Evolutionary conservation across 2,797 vertebrate genomes (phyloP).

Genomic region (Otus scops): DNA sequence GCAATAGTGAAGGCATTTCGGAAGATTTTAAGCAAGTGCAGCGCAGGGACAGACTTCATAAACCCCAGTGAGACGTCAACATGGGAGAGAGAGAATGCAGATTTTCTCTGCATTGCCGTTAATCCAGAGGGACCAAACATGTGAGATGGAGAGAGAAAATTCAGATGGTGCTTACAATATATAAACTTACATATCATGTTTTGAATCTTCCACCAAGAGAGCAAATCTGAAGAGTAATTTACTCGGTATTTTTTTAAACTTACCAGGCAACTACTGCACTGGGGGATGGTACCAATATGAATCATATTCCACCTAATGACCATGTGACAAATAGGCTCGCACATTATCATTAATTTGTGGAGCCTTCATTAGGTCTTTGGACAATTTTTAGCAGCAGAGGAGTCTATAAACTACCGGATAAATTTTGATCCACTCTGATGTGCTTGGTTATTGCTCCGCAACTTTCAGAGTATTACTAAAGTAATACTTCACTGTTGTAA

Average conservation of each 20-base stretch:
- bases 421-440: not conserved
- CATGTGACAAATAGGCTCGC: not conserved
- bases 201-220: not conserved
- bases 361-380: not conserved
- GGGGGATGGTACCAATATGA: not conserved
- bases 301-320: not conserved
- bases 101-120: not conserved
- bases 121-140: not conserved
- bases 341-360: not conserved
- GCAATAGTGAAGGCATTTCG: not conserved
- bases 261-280: not conserved
- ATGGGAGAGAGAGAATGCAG: rapidly evolving
- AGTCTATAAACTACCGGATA: not conserved
- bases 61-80: not conserved
- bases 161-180: not conserved
- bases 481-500: not conserved
- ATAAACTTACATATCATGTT: not conserved
- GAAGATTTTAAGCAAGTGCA: not conserved
- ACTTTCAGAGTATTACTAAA: not conserved
- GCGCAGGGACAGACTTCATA: not conserved
- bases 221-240: not conserved
- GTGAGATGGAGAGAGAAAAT: not conserved
- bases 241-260: not conserved
- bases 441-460: not conserved
- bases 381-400: not conserved